Evolutionary conservation across 2,113 vertebrate genomes (phyloP), one percentile per base, ranked within the genome.

Genomic region (Lonchura striata): DNA sequence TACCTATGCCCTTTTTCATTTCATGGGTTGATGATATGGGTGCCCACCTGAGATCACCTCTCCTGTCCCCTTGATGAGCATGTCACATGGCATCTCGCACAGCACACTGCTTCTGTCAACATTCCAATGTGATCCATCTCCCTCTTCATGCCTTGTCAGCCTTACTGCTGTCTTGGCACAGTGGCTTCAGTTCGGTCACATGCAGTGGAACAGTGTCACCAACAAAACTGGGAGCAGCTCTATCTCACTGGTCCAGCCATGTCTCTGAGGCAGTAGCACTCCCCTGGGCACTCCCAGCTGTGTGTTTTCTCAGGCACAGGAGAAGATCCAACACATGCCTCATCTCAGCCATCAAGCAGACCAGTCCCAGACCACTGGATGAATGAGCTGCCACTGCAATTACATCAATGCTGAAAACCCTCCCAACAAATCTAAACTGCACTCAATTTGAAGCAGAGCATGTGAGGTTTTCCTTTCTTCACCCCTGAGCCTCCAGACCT

Each of bases 181-280:
- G 18, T 4, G 10, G n/a, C 71, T 28, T 59, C 1, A 0, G 11
- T 25, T 44, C 0, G 0, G n/a, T 74, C 25, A 8, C 1, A 0
- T 28, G 74, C 68, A 71, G 60, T 10, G 1, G 19, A 79, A 31
- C 1, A 64, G 41, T 4, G 17, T 20, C 72, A 71, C 37, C 54
- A 75, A 63, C 0, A 2, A 53, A 13, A 8, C 21, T 42, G 17
- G 23, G 30, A 66, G 60, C 16, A 49, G 37, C 31, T 61, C 56
- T 59, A 39, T 23, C 50, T 35, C 4, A 0, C 4, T 8, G 0
- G 2, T 22, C 14, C 0, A 0, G 27, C 16, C n/a, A 1, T 3
- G 0, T 4, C 0, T 28, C 1, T 8, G 59, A 50, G 44, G 31
- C 42, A 66, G 63, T 37, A 74, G 47, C 10, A 8, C 25, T 28